Evolutionary conservation across 1,140 invertebrate genomes (phyloP).

Genomic region (Macrobrachium rosenbergii): DNA sequence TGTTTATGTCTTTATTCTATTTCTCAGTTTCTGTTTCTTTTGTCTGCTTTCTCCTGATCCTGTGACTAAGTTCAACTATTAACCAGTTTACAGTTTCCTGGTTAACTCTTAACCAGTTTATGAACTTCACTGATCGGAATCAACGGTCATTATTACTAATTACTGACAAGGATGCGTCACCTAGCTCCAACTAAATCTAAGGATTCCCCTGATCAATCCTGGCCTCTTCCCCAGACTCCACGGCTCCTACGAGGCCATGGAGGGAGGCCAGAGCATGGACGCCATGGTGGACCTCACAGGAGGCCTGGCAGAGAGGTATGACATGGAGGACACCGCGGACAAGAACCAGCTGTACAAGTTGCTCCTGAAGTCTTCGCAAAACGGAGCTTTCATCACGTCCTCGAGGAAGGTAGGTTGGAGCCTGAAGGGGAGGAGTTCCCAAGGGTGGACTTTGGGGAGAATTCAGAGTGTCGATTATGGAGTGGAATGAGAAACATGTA

Average conservation of each 20-base stretch:
- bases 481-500: too few relatives aligned
- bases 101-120: too few relatives aligned
- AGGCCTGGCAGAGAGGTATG: conserved; percentile 74
- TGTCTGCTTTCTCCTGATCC: neutral
- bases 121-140: too few relatives aligned
- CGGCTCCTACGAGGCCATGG: conserved; percentile 69
- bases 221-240: conserved; percentile 66
- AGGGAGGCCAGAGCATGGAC: conserved; percentile 74
- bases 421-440: too few relatives aligned
- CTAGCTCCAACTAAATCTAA: too few relatives aligned
- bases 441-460: too few relatives aligned
- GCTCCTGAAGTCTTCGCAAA: conserved; percentile 72
- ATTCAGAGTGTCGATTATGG: too few relatives aligned
- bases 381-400: conserved; percentile 77
- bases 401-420: conserved; percentile 74
- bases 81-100: neutral
- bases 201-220: neutral
- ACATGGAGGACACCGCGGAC: conserved; percentile 67
- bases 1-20: neutral
- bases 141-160: too few relatives aligned
- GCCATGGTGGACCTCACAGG: conserved; percentile 77
- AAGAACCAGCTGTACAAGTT: conserved; percentile 71
- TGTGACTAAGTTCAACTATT: too few relatives aligned
- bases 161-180: too few relatives aligned
- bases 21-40: neutral